Evolutionary conservation across 2,797 vertebrate genomes (phyloP).

Genomic region (Mormyrus proboscirostris): DNA sequence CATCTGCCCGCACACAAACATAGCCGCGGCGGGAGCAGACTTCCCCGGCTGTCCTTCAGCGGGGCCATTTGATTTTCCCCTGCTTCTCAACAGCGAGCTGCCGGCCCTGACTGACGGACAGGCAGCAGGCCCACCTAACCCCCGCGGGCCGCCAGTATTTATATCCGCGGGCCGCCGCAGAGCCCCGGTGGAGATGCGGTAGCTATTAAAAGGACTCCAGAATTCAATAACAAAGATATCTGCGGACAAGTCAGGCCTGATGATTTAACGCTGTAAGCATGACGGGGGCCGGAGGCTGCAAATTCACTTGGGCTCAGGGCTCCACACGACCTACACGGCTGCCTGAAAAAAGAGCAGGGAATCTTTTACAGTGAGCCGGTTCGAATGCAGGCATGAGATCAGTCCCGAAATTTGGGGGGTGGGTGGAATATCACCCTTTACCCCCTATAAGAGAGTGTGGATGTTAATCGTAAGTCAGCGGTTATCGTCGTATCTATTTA

Average conservation of each 20-base stretch:
- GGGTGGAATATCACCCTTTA: neutral
- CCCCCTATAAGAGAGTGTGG: neutral
- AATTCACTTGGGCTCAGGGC: neutral
- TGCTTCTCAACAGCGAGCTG: slow-evolving; percentile 11
- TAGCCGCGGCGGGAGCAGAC: slow-evolving; percentile 17
- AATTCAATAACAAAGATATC: slow-evolving; percentile 35
- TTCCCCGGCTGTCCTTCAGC: slow-evolving; percentile 23
- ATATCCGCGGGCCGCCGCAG: slow-evolving; percentile 16
- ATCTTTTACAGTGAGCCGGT: neutral
- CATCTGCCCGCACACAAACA: slow-evolving; percentile 13
- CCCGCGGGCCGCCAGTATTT: slow-evolving; percentile 17
- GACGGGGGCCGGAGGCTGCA: neutral
- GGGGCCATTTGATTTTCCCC: slow-evolving; percentile 20
- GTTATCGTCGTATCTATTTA: neutral
- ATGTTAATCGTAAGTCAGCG: neutral
- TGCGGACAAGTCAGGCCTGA: slow-evolving; percentile 19
- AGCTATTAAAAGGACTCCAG: slow-evolving; percentile 25
- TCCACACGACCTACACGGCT: neutral
- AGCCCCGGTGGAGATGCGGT: slow-evolving; percentile 14
- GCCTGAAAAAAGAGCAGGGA: neutral
- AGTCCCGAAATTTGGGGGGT: neutral
- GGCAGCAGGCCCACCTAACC: slow-evolving; percentile 13
- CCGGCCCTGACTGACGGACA: slow-evolving; percentile 24
- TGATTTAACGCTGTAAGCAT: slow-evolving; percentile 23
- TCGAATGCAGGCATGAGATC: neutral